These are phyloP conservation scores for Parazoanthus darwini DNA, from an alignment of 92 coral and sea anemone species.

Conservation along the genomic window DNA sequence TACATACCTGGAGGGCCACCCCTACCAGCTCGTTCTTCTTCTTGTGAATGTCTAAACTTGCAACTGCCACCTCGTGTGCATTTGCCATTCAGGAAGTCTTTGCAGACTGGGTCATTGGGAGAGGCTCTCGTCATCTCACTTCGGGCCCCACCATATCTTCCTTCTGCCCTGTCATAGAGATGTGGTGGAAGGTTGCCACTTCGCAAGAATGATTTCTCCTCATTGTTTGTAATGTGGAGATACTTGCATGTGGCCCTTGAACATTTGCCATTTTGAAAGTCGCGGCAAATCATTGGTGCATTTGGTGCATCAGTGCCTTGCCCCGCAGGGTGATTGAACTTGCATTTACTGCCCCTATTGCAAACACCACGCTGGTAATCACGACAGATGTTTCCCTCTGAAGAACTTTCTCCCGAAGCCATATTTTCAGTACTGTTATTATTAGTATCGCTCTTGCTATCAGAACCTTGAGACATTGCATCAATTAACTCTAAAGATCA, in stretches of 20 bases:
- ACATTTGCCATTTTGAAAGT: conserved; percentile 98
- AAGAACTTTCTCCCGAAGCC: neutral
- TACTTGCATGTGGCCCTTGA: conserved; percentile 90
- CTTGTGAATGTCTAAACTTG: conserved; percentile 81
- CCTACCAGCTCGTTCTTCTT: conserved; percentile 70
- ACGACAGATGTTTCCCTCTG: conserved; percentile 79
- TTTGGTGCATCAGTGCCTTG: conserved; percentile 93
- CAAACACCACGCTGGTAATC: conserved; percentile 99
- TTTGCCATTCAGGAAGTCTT: conserved; percentile 92
- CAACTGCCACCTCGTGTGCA: conserved; percentile 90
- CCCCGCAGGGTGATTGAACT: conserved; percentile 94
- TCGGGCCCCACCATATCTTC: conserved; percentile 47
- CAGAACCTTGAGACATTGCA: conserved; percentile 43
- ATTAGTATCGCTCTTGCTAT: conserved; percentile 61
- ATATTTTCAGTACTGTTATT: conserved; percentile 65
- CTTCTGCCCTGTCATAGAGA: conserved; percentile 34
- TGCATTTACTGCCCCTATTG: conserved; percentile 95
- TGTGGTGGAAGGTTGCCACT: conserved; percentile 88
- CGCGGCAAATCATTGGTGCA: conserved; percentile 98
- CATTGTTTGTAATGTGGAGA: conserved; percentile 81
- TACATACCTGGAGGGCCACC: conserved; percentile 43
- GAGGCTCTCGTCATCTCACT: conserved; percentile 73
- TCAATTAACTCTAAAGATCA: conserved; percentile 30
- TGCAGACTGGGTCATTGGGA: conserved; percentile 83
- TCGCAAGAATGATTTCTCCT: conserved; percentile 87